Base-by-base conservation (phyloP, 1,140 invertebrate genomes). In the Ips nitidus region DNA sequence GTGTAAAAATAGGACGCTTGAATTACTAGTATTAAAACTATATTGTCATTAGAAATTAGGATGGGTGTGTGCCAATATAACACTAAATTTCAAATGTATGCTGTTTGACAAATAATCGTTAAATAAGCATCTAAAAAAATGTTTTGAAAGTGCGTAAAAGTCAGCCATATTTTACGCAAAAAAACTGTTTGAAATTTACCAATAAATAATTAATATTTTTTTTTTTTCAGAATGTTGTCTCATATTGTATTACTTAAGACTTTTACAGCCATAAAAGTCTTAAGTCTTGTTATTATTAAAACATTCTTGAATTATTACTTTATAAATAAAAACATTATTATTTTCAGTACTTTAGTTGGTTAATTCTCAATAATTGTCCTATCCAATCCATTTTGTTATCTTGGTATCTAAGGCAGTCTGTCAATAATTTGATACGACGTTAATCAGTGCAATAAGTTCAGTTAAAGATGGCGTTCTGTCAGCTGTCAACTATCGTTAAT, bases 251-350 rank as follows among this genome's bases (percentile, higher is more conserved):
- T 50, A 22, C 45, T 56, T 63, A 70, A 41, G 42, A 39, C 68
- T 47, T 64, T 70, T 63, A 57, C 68, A 70, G 68, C 68, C 68
- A 70, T 56, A 64, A 70, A 64, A 36, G 60, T 2, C 38, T 41
- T 63, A 41, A 55, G 38, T 40, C 36, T 41, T 36, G 40, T 5
- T n/a, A 7, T 4, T 47, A n/a, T 47, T 47, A 22, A 22, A 22
- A 22, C 22, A 22, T 22, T 22, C 22, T 22, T 22, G 22, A 22
- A 22, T 22, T 22, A 22, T 47, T n/a, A 47, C 45, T 55, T 40
- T 60, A 60, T 6, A 45, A 45, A 65, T 55, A 65, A 65, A 65
- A 65, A 41, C 40, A 41, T 55, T 36, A 65, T 52, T 65, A 36
- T 61, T 45, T 36, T 22, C 7, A 39, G 40, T 59, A 36, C 57